Evolutionary conservation across 2,797 vertebrate species (phyloP).

Genomic region (Pangasius larnaudii): DNA sequence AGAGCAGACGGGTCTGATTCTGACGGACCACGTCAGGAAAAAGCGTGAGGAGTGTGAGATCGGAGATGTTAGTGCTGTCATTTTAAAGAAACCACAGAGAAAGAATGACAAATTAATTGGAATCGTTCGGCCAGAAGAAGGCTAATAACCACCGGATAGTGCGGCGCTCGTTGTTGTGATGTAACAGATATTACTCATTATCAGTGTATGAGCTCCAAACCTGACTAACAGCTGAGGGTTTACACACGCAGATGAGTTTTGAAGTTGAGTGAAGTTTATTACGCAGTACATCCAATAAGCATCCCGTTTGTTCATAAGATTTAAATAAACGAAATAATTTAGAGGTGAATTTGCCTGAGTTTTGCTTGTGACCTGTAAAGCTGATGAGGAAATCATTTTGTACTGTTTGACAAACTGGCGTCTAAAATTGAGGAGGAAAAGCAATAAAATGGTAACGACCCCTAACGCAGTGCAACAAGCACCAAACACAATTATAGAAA

Average conservation of each 20-base stretch:
- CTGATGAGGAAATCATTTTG: slow-evolving; percentile 62
- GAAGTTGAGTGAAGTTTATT: slow-evolving; percentile 1
- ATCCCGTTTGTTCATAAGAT: not conserved
- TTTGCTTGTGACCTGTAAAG: slow-evolving; percentile 42
- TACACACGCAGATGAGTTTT: too few species aligned
- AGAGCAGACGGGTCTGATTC: slow-evolving; percentile 57
- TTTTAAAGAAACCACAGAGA: not conserved
- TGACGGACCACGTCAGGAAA: not conserved
- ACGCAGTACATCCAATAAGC: not conserved
- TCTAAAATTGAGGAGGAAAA: slow-evolving; percentile 55
- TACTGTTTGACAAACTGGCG: slow-evolving; percentile 53
- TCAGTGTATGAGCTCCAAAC: not conserved
- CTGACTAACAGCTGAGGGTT: not conserved
- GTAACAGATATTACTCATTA: not conserved
- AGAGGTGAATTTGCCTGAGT: not conserved
- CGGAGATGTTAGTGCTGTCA: not conserved
- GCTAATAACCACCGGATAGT: not conserved
- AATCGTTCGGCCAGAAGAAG: not conserved
- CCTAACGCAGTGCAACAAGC: slow-evolving; percentile 53
- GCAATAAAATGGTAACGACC: slow-evolving; percentile 61
- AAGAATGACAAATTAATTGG: not conserved
- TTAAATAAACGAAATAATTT: not conserved
- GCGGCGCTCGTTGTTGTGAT: too few species aligned
- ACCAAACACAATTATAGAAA: slow-evolving; percentile 70
- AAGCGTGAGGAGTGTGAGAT: not conserved